Conservation (phyloP, 2,888 invertebrate species). For the Lycocerus yunnanus region DNA sequence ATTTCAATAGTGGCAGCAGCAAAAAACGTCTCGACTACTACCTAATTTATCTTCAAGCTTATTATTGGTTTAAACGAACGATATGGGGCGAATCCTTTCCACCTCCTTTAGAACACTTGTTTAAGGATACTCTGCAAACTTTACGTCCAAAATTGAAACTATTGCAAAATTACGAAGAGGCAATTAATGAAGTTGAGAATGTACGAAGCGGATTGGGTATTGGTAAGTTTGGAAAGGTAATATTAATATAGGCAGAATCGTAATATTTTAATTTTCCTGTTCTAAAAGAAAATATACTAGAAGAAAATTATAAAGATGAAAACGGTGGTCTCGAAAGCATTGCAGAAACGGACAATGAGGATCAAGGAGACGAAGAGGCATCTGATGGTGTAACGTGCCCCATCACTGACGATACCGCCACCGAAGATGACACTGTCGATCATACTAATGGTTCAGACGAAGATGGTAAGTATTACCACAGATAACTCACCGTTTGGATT, state of each 20-base stretch:
- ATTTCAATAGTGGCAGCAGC: slow-evolving; percentile 91
- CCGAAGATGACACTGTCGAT: slow-evolving; percentile 57
- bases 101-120: slow-evolving; percentile 85
- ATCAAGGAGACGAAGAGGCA: slow-evolving; percentile 54
- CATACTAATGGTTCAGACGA: slow-evolving; percentile 55
- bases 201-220: slow-evolving; percentile 61
- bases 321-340: slow-evolving; percentile 52
- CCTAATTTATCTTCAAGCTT: slow-evolving; percentile 88
- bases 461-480: slow-evolving; percentile 41
- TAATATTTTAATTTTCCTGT: neutral
- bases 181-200: slow-evolving; percentile 79
- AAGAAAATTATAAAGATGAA: slow-evolving; percentile 18
- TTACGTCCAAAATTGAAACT: slow-evolving; percentile 82
- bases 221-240: slow-evolving; percentile 31
- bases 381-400: slow-evolving; percentile 53
- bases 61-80: slow-evolving; percentile 88
- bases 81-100: slow-evolving; percentile 83
- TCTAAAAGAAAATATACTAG: slow-evolving; percentile 13
- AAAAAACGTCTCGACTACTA: slow-evolving; percentile 91
- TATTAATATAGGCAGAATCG: neutral
- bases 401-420: slow-evolving; percentile 59
- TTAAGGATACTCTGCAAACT: slow-evolving; percentile 81
- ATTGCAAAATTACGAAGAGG: slow-evolving; percentile 78
- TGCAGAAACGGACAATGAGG: slow-evolving; percentile 60
- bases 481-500: no score